phyloP scores from a whole-genome alignment of 2,888 invertebrate species.

The Syritta pipiens region DNA sequence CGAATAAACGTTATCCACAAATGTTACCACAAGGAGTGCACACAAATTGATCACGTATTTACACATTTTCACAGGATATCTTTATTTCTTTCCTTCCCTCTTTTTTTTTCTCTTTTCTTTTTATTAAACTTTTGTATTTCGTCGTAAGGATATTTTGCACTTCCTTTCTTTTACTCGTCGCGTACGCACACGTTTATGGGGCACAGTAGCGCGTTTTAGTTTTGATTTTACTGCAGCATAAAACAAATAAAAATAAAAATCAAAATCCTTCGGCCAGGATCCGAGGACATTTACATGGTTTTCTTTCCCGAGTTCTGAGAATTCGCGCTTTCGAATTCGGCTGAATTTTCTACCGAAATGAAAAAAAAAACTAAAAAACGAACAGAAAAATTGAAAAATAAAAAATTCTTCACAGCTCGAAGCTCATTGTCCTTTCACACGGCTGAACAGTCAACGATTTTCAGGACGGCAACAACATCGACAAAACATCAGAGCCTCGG shows the following conservation, averaged over 20 bases:
- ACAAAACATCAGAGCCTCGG: conserved; percentile 33
- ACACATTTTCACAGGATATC: conserved; percentile 67
- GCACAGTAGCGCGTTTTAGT: conserved; percentile 40
- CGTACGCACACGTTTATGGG: no score
- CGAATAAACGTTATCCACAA: conserved; percentile 78
- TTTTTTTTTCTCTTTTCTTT: conserved; percentile 8
- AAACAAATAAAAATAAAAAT: conserved; percentile 57
- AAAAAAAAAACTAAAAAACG: conserved; percentile 20
- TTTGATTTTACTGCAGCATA: conserved; percentile 44
- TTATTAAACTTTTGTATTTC: conserved; percentile 34
- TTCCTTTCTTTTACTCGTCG: conserved; percentile 41
- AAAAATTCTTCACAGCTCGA: conserved; percentile 40
- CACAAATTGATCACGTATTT: conserved; percentile 70
- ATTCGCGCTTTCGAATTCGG: no score
- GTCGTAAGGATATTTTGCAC: conserved; percentile 27
- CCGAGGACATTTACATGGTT: conserved; percentile 47
- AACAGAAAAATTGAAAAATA: conserved; percentile 31
- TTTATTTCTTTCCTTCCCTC: conserved; percentile 15
- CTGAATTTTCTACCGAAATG: no score
- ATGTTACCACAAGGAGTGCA: conserved; percentile 72
- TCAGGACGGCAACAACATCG: conserved; percentile 61
- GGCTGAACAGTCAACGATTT: conserved; percentile 3
- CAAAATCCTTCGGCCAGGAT: conserved; percentile 48
- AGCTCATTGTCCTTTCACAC: conserved; percentile 23
- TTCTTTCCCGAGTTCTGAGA: background rate